Percentiles rank a stretch among this genome's conserved stretches.
Evolutionary conservation across 2,797 vertebrate genomes (phyloP).

Genomic region (Falco concolor): DNA sequence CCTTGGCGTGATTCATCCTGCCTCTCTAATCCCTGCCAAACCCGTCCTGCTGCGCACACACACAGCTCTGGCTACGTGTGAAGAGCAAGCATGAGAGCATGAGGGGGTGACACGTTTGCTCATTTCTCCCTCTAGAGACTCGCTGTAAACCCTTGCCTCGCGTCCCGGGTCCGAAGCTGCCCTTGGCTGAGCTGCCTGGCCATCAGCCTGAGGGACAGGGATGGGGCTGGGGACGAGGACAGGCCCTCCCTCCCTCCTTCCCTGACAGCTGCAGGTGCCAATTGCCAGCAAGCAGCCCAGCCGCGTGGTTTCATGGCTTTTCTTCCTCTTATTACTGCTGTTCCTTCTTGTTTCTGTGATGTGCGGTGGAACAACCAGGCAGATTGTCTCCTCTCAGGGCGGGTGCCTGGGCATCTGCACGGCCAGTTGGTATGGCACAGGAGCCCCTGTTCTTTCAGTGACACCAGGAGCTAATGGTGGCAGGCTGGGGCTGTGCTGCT

Average conservation of each 20-base stretch:
- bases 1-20: neutral
- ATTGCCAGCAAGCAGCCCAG: slow-evolving; percentile 47
- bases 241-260: neutral
- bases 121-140: neutral
- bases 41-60: neutral
- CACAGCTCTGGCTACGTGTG: neutral
- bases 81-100: neutral
- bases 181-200: neutral
- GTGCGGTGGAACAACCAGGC: slow-evolving; percentile 10
- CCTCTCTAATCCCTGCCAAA: neutral
- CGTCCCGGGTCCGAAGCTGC: neutral
- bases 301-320: slow-evolving; percentile 37
- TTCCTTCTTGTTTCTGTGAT: slow-evolving; percentile 49
- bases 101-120: neutral
- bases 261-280: slow-evolving; percentile 59
- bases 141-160: neutral
- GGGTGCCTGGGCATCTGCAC: slow-evolving; percentile 45
- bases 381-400: neutral
- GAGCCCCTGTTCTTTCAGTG: slow-evolving; percentile 10
- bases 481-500: slow-evolving; percentile 24
- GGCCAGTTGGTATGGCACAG: slow-evolving; percentile 31
- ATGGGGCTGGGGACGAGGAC: neutral
- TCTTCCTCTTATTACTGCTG: slow-evolving; percentile 39
- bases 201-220: neutral
- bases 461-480: slow-evolving; percentile 52